Evolutionary conservation across 2,113 vertebrate genomes (phyloP), one percentile per base, ranked within the genome.

Genomic region (Struthidea cinerea): DNA sequence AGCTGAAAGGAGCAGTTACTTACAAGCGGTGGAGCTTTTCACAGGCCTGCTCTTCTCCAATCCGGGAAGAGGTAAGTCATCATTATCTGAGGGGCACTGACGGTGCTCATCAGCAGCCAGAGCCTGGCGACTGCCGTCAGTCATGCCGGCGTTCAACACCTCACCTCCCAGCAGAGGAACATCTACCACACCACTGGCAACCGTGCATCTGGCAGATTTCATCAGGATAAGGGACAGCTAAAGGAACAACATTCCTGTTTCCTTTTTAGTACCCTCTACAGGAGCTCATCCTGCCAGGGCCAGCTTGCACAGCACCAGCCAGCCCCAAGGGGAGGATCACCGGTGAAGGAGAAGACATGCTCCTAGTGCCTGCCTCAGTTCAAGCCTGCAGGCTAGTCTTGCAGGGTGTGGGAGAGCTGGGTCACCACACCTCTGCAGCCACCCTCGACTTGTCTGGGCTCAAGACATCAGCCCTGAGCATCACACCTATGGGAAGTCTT

Each of bases 1-100:
- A 97, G 93, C 69, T 97, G 98, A 97, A 98, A 98, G 95, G 94
- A 95, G 94, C 96, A 95, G 96, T 97, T 97, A 95, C 91, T 98
- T 97, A 95, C 83, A 91, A 97, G 88, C 20, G 14, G 90, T 18
- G 65, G 85, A 95, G 93, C 96, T 98, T 97, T 95, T 79, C 85
- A 82, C 64, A 49, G 93, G 91, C 83, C 84, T 94, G 89, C 78
- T 85, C 91, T 77, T 96, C 96, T 95, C 84, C 96, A 89, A 4
- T 33, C 20, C 0, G 3, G 86, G 63, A 57, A 89, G 96, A 95
- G 93, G 95, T 88, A 96, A 95, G 76, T 64, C 79, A 73, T 89
- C 84, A 49, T 76, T 73, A n/a, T 39, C 13, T 26, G 79, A 41
- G 64, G 83, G 64, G 32, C 71, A 26, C 69, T 59, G 76, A 10